Percentiles rank a stretch among this genome's conserved stretches.
Evolutionary conservation across 2,113 vertebrate genomes (phyloP).

Genomic region (Gobius niger): DNA sequence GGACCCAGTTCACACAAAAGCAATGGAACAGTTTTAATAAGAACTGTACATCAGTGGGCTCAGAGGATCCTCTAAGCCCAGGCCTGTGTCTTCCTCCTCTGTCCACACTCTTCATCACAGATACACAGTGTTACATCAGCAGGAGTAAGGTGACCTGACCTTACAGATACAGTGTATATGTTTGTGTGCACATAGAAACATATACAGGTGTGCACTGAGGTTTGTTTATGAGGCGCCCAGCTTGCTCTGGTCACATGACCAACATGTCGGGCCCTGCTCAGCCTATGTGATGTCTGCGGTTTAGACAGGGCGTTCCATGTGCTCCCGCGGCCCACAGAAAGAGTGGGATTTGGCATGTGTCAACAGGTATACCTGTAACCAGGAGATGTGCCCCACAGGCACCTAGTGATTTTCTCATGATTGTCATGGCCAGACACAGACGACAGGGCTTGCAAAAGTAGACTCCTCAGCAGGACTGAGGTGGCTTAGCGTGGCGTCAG

Average conservation of each 20-base stretch:
- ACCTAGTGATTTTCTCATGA: conserved; percentile 80
- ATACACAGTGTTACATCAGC: conserved; percentile 73
- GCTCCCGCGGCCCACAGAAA: conserved; percentile 71
- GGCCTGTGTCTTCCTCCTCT: conserved; percentile 67
- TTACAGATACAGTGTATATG: conserved; percentile 21
- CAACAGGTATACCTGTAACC: conserved; percentile 81
- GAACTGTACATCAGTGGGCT: neutral
- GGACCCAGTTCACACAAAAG: neutral
- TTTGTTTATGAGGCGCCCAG: conserved; percentile 58
- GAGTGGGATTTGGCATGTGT: conserved; percentile 80
- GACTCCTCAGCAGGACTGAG: conserved; percentile 77
- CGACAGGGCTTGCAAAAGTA: conserved; percentile 74
- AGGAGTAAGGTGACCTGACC: conserved; percentile 42
- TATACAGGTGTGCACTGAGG: conserved; percentile 30
- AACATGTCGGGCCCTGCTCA: conserved; percentile 77
- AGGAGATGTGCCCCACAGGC: conserved; percentile 73
- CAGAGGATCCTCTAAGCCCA: neutral
- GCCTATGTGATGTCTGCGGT: conserved; percentile 80
- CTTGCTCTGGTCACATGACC: conserved; percentile 65
- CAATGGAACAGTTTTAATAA: neutral
- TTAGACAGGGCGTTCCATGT: conserved; percentile 80
- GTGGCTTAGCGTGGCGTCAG: conserved; percentile 81
- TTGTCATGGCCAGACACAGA: conserved; percentile 76
- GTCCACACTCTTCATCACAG: conserved; percentile 75
- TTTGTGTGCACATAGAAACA: conserved; percentile 10